phyloP scores from a whole-genome alignment of 37 sponge, comb jelly and placozoan species.

The Oscarella lobularis region DNA sequence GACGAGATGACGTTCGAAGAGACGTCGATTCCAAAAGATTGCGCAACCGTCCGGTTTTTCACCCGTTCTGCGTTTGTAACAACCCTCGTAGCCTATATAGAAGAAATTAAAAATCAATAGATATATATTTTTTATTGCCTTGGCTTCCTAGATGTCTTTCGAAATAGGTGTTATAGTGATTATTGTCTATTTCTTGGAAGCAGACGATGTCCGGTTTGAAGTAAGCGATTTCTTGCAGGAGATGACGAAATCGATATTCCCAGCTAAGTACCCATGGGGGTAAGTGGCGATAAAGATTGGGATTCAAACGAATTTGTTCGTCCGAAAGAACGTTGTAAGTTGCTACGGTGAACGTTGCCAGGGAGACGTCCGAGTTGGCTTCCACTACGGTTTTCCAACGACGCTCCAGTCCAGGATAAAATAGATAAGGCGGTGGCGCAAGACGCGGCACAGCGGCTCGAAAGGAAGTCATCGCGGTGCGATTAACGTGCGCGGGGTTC shows the following conservation, averaged over 20 bases:
- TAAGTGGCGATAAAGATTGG: background rate
- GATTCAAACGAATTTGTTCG: background rate
- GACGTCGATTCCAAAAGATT: constrained; percentile 27
- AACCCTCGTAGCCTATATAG: constrained; percentile 46
- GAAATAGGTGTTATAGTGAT: constrained; percentile 37
- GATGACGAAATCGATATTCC: background rate
- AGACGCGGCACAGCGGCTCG: no score
- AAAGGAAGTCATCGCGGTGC: no score
- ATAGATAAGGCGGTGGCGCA: background rate
- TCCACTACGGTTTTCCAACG: background rate
- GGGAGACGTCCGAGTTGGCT: background rate
- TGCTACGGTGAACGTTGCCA: background rate
- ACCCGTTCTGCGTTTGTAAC: constrained; percentile 64
- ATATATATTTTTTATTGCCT: constrained; percentile 13
- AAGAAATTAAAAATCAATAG: background rate
- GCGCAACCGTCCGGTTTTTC: constrained; percentile 75
- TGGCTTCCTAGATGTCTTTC: constrained; percentile 20
- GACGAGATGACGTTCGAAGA: constrained; percentile 31
- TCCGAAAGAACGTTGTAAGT: background rate
- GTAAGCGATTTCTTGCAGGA: background rate
- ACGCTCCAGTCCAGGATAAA: background rate
- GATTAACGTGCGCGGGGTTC: no score
- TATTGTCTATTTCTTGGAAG: constrained; percentile 72
- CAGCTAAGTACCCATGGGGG: background rate
- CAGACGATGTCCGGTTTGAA: constrained; percentile 49